These are phyloP conservation scores for Drosophila nannoptera DNA, from an alignment of 1,140 invertebrate genomes.

Conservation along the genomic window DNA sequence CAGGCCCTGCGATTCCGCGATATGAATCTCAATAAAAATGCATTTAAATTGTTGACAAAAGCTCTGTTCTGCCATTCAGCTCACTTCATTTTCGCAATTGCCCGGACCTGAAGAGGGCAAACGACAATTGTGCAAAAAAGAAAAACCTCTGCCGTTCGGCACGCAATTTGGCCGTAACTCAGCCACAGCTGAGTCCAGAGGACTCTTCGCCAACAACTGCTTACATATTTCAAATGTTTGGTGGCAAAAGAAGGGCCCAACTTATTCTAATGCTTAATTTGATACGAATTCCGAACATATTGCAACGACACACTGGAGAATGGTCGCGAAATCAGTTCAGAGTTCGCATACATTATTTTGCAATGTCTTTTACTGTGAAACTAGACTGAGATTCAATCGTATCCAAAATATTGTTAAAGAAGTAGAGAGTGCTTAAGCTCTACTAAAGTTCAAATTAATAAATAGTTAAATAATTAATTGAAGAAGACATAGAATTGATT, in stretches of 20 bases:
- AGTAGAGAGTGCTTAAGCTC: too few relatives aligned
- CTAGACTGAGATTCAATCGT: too few relatives aligned
- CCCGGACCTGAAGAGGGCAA: conserved; percentile 3
- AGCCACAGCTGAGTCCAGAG: conserved; percentile 58
- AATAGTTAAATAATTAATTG: too few relatives aligned
- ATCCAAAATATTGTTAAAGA: too few relatives aligned
- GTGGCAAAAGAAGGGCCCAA: conserved; percentile 4
- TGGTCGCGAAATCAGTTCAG: neutral
- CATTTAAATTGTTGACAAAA: conserved; percentile 79
- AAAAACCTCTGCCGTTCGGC: conserved; percentile 45
- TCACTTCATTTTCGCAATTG: conserved; percentile 58
- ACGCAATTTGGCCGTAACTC: conserved; percentile 71
- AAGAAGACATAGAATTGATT: too few relatives aligned
- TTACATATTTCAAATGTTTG: conserved; percentile 51
- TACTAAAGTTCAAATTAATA: too few relatives aligned
- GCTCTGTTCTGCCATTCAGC: conserved; percentile 27
- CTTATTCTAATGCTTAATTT: conserved; percentile 72
- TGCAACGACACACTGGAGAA: conserved; percentile 31
- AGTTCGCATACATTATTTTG: too few relatives aligned
- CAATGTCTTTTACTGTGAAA: too few relatives aligned
- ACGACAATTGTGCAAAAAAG: conserved; percentile 25
- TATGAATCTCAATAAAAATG: conserved; percentile 79
- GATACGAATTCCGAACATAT: conserved; percentile 63
- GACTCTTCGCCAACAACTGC: conserved; percentile 10
- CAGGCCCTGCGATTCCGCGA: conserved; percentile 62